Conservation (phyloP, 2,888 invertebrate genomes). For the Tenthredo livida region DNA sequence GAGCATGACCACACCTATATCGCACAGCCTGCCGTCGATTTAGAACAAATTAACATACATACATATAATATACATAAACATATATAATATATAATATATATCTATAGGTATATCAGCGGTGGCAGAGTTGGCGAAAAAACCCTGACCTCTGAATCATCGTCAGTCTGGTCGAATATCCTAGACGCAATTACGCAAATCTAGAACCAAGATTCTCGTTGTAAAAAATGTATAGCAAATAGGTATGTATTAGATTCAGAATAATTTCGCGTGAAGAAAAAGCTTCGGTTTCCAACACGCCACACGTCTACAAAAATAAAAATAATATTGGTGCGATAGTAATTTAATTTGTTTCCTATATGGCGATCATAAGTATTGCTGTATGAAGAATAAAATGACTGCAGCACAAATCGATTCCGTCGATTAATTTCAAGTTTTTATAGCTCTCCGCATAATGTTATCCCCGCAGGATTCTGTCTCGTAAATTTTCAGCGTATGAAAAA, state of each 20-base stretch:
- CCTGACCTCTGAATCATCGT: not conserved
- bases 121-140: not conserved
- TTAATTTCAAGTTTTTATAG: not conserved
- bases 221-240: not conserved
- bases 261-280: not conserved
- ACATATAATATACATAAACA: not conserved
- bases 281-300: not conserved
- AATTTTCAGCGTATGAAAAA: not conserved
- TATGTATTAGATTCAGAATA: not conserved
- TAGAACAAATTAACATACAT: not conserved
- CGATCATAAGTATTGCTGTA: not conserved
- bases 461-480: not conserved
- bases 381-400: not conserved
- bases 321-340: not conserved
- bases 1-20: not conserved
- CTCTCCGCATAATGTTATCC: not conserved
- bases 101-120: not conserved
- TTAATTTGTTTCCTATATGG: not conserved
- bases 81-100: too few relatives aligned
- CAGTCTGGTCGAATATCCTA: slow-evolving; percentile 2
- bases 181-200: not conserved
- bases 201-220: not conserved
- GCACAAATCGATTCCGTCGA: not conserved
- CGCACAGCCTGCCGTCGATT: not conserved
- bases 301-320: not conserved